phyloP scores from a whole-genome alignment of 2,113 vertebrate genomes.

The Clarias magur region DNA sequence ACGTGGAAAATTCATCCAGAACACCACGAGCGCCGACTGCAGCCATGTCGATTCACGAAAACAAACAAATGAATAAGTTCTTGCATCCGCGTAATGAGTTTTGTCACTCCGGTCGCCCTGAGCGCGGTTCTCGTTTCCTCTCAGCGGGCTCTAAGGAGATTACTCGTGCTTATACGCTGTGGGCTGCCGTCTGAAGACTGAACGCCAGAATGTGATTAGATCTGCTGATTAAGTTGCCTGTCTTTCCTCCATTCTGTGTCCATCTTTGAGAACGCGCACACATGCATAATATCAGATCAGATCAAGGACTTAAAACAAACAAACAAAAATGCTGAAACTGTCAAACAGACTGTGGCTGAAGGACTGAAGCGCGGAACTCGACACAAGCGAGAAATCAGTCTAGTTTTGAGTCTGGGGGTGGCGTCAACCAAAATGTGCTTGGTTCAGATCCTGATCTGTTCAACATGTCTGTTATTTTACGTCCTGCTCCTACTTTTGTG shows the following conservation, averaged over 20 bases:
- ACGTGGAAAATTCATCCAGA: slow-evolving; percentile 34
- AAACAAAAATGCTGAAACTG: not conserved
- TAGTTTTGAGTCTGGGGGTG: not conserved
- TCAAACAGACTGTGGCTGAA: not conserved
- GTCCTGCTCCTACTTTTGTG: not conserved
- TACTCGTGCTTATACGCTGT: slow-evolving; percentile 46
- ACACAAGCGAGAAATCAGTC: not conserved
- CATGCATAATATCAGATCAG: not conserved
- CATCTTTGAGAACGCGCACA: not conserved
- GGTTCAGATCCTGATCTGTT: not conserved
- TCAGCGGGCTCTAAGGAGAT: slow-evolving; percentile 45
- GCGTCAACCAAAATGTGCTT: not conserved
- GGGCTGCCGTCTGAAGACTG: slow-evolving; percentile 31
- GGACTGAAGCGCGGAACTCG: not conserved
- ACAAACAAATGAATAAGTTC: slow-evolving; percentile 28
- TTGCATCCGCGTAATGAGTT: slow-evolving; percentile 48
- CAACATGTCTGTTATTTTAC: not conserved
- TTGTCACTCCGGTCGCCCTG: slow-evolving; percentile 48
- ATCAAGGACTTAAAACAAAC: not conserved
- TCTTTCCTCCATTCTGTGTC: not conserved
- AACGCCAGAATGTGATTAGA: slow-evolving; percentile 24
- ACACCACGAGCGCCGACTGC: slow-evolving; percentile 40
- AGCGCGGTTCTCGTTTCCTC: slow-evolving; percentile 17
- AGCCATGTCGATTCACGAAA: not conserved
- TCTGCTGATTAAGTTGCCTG: slow-evolving; percentile 17